Evolutionary conservation across 2,888 invertebrate species (phyloP).

Genomic region (Nephrotoma appendiculata): DNA sequence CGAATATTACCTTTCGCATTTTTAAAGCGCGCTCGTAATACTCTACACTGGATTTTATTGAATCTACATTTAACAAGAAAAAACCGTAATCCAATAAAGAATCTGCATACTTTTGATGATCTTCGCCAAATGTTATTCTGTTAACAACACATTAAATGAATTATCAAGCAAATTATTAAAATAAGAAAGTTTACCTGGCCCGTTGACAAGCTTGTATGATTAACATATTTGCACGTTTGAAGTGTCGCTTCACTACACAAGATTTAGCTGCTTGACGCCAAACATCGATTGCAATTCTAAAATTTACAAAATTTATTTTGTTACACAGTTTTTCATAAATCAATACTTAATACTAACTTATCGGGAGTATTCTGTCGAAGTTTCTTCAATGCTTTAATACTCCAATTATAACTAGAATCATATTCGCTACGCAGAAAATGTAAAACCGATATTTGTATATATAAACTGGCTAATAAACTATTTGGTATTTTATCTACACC

Average conservation of each 20-base stretch:
- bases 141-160: not conserved
- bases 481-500: constrained; percentile 28
- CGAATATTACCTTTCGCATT: constrained; percentile 63
- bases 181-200: constrained; percentile 20
- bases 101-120: constrained; percentile 74
- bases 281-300: constrained; percentile 63
- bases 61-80: constrained; percentile 79
- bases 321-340: not conserved
- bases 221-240: constrained; percentile 64
- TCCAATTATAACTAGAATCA: constrained; percentile 65
- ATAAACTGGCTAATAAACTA: constrained; percentile 50
- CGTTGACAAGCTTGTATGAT: constrained; percentile 65
- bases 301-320: not conserved
- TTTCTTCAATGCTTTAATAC: constrained; percentile 55
- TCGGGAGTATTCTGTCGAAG: constrained; percentile 47
- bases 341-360: constrained; percentile 31
- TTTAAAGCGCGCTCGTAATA: constrained; percentile 67
- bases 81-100: constrained; percentile 80
- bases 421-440: constrained; percentile 79
- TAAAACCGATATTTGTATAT: constrained; percentile 68
- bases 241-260: constrained; percentile 78
- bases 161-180: not conserved
- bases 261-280: constrained; percentile 76
- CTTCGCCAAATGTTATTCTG: constrained; percentile 36
- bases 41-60: constrained; percentile 67